phyloP scores from a whole-genome alignment of 1,140 invertebrate species.

The Paraescarpia echinospica region DNA sequence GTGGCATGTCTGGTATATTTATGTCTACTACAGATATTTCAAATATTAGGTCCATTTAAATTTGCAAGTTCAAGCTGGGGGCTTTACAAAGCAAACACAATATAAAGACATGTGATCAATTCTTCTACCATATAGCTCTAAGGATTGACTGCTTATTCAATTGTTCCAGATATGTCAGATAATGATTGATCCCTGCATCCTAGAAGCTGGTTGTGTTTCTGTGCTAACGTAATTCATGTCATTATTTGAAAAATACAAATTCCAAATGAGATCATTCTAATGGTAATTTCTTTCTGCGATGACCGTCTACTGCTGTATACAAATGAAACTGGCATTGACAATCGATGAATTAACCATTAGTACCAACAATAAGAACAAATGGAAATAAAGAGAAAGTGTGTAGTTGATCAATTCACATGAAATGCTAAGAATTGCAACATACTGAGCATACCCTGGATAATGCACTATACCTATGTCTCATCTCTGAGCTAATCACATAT shows the following conservation, averaged over 20 bases:
- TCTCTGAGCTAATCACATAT: no score
- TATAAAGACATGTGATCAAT: not conserved
- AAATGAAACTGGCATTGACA: not conserved
- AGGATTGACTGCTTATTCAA: not conserved
- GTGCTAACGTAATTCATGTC: not conserved
- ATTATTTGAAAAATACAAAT: conserved; percentile 5
- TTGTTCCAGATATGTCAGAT: not conserved
- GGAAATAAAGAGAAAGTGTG: no score
- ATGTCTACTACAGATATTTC: no score
- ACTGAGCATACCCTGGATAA: no score
- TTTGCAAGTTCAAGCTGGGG: not conserved
- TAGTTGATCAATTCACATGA: no score
- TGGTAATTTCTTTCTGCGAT: not conserved
- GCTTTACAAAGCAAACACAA: not conserved
- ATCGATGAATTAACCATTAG: not conserved
- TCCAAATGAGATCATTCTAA: not conserved
- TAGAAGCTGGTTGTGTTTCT: not conserved
- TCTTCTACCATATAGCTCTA: not conserved
- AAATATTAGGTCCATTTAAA: no score
- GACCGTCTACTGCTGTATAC: not conserved
- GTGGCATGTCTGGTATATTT: no score
- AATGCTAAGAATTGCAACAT: no score
- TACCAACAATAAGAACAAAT: not conserved
- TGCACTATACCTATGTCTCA: no score
- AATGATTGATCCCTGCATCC: not conserved